phyloP scores from a whole-genome alignment of 1,140 invertebrate genomes.

The Megathymus violae region DNA sequence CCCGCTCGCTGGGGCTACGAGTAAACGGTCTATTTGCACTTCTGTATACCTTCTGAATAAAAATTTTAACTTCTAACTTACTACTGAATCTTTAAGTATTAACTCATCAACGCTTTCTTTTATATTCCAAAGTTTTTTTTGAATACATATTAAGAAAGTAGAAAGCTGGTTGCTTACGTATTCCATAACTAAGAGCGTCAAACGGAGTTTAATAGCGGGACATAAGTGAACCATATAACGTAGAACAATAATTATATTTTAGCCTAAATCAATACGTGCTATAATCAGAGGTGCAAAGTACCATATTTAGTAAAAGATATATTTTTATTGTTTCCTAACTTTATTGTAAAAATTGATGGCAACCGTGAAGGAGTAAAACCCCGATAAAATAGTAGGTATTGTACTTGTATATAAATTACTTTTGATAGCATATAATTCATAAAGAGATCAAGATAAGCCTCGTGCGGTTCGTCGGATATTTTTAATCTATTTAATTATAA shows the following conservation, averaged over 20 bases:
- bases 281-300: constrained; percentile 54
- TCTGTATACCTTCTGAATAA: background rate
- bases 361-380: constrained; percentile 76
- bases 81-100: background rate
- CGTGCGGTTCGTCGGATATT: constrained; percentile 56
- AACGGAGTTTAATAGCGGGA: constrained; percentile 12
- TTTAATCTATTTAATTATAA: constrained; percentile 59
- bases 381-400: constrained; percentile 57
- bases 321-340: constrained; percentile 60
- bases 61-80: constrained; percentile 1
- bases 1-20: no score
- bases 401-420: constrained; percentile 65
- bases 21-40: no score
- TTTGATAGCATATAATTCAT: constrained; percentile 58
- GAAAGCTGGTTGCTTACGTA: background rate
- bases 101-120: background rate
- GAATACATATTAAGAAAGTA: background rate
- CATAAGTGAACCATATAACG: constrained; percentile 48
- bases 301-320: constrained; percentile 49
- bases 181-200: constrained; percentile 4
- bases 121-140: background rate
- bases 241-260: constrained; percentile 41
- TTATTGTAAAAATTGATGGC: constrained; percentile 55
- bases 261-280: constrained; percentile 47
- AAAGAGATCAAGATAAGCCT: constrained; percentile 52